These are phyloP conservation scores for Amblyopsis rosae DNA, from an alignment of 2,113 vertebrate species.

Conservation along the genomic window DNA sequence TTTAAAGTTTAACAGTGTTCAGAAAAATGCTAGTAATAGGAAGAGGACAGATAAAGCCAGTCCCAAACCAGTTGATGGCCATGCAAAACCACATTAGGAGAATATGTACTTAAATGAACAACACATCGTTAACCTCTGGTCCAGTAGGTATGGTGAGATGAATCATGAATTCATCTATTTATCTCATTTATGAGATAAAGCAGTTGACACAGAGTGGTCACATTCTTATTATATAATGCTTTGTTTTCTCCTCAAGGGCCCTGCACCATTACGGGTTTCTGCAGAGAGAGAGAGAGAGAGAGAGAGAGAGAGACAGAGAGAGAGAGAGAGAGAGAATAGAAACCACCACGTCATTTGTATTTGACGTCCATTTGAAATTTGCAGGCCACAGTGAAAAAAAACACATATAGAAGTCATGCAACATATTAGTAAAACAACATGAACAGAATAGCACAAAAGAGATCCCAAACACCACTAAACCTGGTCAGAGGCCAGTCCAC, in stretches of 20 bases:
- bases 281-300: conserved; percentile 26
- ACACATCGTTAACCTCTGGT: background rate
- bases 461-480: background rate
- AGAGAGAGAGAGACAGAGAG: background rate
- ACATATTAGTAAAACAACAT: background rate
- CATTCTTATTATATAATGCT: conserved; percentile 53
- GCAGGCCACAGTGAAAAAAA: background rate
- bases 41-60: too few relatives aligned
- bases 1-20: too few relatives aligned
- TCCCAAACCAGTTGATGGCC: too few relatives aligned
- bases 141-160: background rate
- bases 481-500: conserved; percentile 9
- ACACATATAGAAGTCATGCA: background rate
- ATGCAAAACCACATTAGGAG: background rate
- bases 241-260: conserved; percentile 56
- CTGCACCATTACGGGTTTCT: conserved; percentile 68
- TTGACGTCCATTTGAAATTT: too few relatives aligned
- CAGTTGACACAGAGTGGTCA: background rate
- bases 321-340: background rate
- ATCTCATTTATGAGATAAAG: background rate
- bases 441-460: background rate
- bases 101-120: background rate
- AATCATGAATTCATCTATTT: background rate
- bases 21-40: too few relatives aligned
- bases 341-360: too few relatives aligned